phyloP scores from a whole-genome alignment of 2,797 vertebrate species.

The Pantherophis vulpinus region DNA sequence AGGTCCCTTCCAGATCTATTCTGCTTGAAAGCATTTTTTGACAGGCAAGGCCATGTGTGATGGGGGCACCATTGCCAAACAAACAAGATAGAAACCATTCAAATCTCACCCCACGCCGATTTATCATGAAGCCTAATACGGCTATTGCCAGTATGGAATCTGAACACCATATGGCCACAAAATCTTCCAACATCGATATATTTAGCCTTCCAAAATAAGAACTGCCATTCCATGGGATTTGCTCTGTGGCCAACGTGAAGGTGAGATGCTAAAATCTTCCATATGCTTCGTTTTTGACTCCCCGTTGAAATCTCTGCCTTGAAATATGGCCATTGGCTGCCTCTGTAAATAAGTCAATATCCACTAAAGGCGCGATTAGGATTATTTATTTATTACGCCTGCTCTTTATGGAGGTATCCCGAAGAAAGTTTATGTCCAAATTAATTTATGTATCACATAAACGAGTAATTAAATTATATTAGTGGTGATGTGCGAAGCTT shows the following conservation, averaged over 20 bases:
- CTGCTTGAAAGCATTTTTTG: background rate
- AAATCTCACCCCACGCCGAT: background rate
- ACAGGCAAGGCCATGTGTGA: background rate
- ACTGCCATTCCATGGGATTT: background rate
- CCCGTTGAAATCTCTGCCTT: background rate
- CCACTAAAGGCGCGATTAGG: background rate
- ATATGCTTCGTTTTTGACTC: background rate
- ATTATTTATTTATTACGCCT: background rate
- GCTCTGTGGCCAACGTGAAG: background rate
- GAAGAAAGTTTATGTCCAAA: background rate
- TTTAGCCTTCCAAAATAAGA: slow-evolving; percentile 50
- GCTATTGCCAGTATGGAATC: slow-evolving; percentile 46
- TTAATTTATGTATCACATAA: background rate
- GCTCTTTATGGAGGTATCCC: background rate
- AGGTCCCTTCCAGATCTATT: background rate
- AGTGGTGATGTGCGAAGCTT: background rate
- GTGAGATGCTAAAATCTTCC: background rate
- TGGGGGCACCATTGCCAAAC: slow-evolving; percentile 14
- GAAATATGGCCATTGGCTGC: background rate
- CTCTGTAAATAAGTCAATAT: background rate
- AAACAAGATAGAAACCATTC: slow-evolving; percentile 41
- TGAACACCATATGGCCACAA: slow-evolving; percentile 41
- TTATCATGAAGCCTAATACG: slow-evolving; percentile 41
- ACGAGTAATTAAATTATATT: background rate
- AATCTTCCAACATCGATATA: slow-evolving; percentile 34